Conservation (phyloP, 2,888 invertebrate genomes). For the Athetis lepigone region DNA sequence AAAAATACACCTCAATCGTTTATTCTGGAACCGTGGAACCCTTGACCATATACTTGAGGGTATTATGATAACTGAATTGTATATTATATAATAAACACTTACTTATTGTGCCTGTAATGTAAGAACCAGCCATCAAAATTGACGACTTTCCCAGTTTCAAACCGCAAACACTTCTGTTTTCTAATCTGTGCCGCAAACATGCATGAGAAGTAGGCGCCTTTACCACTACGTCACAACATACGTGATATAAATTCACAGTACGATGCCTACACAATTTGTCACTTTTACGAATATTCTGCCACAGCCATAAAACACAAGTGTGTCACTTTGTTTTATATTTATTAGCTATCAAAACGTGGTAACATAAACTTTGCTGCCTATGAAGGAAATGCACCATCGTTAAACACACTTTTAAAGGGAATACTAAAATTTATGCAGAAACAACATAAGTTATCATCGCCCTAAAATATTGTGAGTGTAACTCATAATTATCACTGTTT, state of each 20-base stretch:
- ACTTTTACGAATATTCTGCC: slow-evolving; percentile 26
- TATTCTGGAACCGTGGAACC: too few species aligned
- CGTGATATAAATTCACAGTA: not conserved
- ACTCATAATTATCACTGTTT: not conserved
- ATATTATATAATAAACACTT: too few species aligned
- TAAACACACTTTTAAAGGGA: slow-evolving; percentile 23
- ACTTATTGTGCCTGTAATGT: too few species aligned
- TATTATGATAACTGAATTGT: too few species aligned
- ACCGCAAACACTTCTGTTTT: too few species aligned
- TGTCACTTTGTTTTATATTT: slow-evolving; percentile 49
- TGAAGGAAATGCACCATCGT: slow-evolving; percentile 14
- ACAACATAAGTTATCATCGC: not conserved
- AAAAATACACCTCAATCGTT: too few species aligned
- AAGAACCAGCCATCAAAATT: too few species aligned
- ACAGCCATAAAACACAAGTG: slow-evolving; percentile 35
- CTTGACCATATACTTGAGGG: too few species aligned
- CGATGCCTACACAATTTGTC: slow-evolving; percentile 27
- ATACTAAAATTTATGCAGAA: slow-evolving; percentile 5
- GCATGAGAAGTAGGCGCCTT: too few species aligned
- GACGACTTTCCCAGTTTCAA: too few species aligned
- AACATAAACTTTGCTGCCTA: slow-evolving; percentile 19
- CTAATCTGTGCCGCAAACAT: too few species aligned
- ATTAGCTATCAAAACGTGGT: slow-evolving; percentile 46
- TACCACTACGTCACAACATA: not conserved
- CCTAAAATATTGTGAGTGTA: not conserved